These are phyloP conservation scores for Menura novaehollandiae DNA, from an alignment of 2,113 vertebrate genomes.

Conservation along the genomic window DNA sequence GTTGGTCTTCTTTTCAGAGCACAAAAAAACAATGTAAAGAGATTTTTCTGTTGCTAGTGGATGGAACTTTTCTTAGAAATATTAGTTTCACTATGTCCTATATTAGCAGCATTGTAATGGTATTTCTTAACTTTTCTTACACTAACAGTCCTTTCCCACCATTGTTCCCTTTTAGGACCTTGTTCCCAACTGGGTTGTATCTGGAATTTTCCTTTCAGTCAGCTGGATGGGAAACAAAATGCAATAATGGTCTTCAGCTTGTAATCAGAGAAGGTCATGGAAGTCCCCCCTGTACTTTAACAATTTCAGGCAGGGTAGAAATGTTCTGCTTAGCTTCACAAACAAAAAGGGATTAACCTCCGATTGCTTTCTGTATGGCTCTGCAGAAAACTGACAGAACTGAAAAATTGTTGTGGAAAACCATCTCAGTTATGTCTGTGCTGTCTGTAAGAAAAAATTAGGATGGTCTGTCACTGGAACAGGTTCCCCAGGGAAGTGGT, in stretches of 20 bases:
- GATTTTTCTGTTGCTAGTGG: background rate
- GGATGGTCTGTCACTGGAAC: fast-evolving
- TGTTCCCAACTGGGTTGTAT: background rate
- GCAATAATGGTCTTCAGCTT: background rate
- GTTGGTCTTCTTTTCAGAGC: background rate
- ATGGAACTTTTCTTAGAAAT: background rate
- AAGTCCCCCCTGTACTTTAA: background rate
- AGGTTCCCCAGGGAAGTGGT: background rate
- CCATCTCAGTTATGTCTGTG: background rate
- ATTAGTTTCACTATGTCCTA: background rate
- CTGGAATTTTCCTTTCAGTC: background rate
- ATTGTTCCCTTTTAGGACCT: background rate
- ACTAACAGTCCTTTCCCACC: background rate
- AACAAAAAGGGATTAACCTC: background rate
- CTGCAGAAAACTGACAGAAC: background rate
- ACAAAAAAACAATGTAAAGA: background rate
- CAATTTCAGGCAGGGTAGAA: background rate
- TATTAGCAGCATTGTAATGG: background rate
- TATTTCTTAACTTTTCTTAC: background rate
- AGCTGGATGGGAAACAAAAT: background rate
- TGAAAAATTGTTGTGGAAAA: background rate
- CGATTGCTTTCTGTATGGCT: background rate
- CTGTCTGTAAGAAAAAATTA: background rate
- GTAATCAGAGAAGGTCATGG: background rate
- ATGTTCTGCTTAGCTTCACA: background rate